Percentiles rank a stretch among this genome's conserved stretches.
Evolutionary conservation across 2,888 invertebrate genomes (phyloP).

Genomic region (Harpagoxenus sublaevis): DNA sequence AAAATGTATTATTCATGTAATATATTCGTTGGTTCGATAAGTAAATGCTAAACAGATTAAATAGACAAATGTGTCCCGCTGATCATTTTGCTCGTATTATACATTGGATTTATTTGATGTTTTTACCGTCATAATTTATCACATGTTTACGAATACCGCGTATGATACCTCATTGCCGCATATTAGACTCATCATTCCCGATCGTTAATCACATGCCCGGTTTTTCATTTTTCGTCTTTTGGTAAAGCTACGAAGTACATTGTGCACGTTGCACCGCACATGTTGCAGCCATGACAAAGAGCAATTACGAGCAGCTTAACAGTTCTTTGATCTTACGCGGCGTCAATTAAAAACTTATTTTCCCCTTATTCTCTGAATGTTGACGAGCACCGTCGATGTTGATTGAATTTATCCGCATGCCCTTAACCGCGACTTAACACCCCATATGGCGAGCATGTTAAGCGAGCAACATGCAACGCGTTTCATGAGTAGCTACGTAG

Average conservation of each 20-base stretch:
- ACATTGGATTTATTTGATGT: not conserved
- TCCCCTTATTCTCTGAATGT: not conserved
- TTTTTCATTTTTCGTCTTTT: not conserved
- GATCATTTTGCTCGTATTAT: not conserved
- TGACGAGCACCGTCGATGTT: not conserved
- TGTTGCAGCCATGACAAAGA: slow-evolving; percentile 24
- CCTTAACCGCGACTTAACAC: slow-evolving; percentile 22
- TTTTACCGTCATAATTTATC: not conserved
- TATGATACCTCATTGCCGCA: not conserved
- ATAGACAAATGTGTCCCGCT: not conserved
- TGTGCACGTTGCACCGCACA: not conserved
- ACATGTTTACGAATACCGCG: not conserved
- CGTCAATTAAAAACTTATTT: slow-evolving; percentile 26
- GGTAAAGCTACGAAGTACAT: not conserved
- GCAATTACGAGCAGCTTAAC: slow-evolving; percentile 37
- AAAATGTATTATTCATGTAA: not conserved
- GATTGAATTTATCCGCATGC: slow-evolving; percentile 9
- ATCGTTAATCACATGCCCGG: slow-evolving; percentile 24
- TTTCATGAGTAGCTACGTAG: not conserved
- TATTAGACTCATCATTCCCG: not conserved
- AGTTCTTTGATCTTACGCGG: slow-evolving; percentile 21
- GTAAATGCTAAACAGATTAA: not conserved
- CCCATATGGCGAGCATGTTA: slow-evolving; percentile 33
- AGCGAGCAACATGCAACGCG: slow-evolving; percentile 15
- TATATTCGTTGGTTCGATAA: not conserved